phyloP scores from a whole-genome alignment of 2,888 invertebrate genomes.

The Halictus quadricinctus region DNA sequence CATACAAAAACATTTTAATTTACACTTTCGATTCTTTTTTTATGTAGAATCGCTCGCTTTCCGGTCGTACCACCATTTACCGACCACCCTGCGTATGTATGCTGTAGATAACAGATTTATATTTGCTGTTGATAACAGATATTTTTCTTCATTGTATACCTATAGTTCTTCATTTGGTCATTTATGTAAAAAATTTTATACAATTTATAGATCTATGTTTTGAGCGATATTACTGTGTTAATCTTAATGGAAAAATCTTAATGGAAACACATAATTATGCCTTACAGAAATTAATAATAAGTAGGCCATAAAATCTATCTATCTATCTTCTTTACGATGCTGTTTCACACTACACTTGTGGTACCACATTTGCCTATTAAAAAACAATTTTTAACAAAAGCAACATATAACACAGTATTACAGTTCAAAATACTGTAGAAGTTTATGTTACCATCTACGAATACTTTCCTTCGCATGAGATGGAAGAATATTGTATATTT shows the following conservation, averaged over 20 bases:
- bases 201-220: background rate
- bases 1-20: background rate
- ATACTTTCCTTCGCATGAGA: background rate
- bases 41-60: slow-evolving; percentile 7
- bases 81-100: slow-evolving; percentile 5
- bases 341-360: background rate
- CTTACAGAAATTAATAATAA: background rate
- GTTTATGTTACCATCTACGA: slow-evolving; percentile 1
- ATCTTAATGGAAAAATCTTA: background rate
- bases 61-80: slow-evolving; percentile 3
- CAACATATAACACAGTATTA: background rate
- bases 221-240: background rate
- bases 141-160: background rate
- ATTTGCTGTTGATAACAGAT: background rate
- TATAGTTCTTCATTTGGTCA: slow-evolving; percentile 1
- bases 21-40: slow-evolving; percentile 1
- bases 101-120: slow-evolving; percentile 1
- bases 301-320: too few relatives aligned
- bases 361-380: background rate
- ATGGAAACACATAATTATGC: background rate
- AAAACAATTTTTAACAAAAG: background rate
- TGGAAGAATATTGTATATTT: slow-evolving; percentile 5
- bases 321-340: background rate
- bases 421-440: slow-evolving; percentile 1
- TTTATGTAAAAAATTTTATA: background rate